phyloP scores from a whole-genome alignment of 2,888 invertebrate species.

The Drosophila anomalipes region DNA sequence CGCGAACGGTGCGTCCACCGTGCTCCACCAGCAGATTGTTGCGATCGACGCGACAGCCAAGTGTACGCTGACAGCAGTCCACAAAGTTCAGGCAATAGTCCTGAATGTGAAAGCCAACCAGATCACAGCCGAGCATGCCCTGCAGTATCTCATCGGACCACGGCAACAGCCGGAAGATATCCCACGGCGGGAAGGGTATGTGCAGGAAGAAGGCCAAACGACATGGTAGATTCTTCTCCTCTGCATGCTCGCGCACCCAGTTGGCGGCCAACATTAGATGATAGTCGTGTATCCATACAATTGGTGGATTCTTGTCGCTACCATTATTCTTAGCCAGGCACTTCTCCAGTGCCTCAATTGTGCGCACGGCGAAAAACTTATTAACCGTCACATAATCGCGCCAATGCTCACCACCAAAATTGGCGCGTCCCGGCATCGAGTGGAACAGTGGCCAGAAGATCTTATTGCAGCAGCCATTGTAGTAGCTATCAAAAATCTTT shows the following conservation, averaged over 20 bases:
- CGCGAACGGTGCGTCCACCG: conserved; percentile 93
- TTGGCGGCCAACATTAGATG: conserved; percentile 97
- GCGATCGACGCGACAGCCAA: conserved; percentile 95
- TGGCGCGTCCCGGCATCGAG: conserved; percentile 95
- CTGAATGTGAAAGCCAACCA: conserved; percentile 96
- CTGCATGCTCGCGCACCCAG: conserved; percentile 94
- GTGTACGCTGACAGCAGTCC: conserved; percentile 94
- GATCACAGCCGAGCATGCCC: conserved; percentile 96
- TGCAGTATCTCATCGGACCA: conserved; percentile 97
- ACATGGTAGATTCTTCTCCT: conserved; percentile 91
- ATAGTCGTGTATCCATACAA: conserved; percentile 98
- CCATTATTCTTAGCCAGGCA: conserved; percentile 85
- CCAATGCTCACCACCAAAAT: conserved; percentile 94
- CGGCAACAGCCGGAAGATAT: conserved; percentile 94
- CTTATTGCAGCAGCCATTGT: conserved; percentile 96
- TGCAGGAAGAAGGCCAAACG: conserved; percentile 97
- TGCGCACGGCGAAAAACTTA: conserved; percentile 92
- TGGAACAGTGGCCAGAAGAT: conserved; percentile 97
- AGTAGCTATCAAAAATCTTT: conserved; percentile 92
- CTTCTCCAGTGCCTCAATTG: conserved; percentile 89
- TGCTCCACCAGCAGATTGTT: conserved; percentile 95
- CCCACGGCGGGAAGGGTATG: conserved; percentile 98
- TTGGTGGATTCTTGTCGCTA: conserved; percentile 83
- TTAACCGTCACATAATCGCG: conserved; percentile 92
- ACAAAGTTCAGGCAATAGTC: conserved; percentile 96